These are phyloP conservation scores for Copidosoma aretas DNA, from an alignment of 2,888 invertebrate species.

Conservation along the genomic window DNA sequence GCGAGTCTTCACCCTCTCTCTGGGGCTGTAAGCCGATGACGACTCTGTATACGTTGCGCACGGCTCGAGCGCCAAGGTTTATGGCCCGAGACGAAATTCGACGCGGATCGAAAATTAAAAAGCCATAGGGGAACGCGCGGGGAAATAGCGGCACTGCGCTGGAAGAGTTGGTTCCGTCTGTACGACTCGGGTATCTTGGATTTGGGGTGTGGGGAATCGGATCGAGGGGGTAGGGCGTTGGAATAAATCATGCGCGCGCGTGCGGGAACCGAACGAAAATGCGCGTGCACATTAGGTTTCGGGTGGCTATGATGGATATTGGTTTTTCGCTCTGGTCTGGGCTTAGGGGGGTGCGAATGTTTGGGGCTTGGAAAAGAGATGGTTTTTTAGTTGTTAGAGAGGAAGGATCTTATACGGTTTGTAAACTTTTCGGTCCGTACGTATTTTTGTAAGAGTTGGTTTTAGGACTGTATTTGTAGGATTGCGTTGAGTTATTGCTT, in stretches of 20 bases:
- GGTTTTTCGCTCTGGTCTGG: background rate
- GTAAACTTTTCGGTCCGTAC: too few relatives aligned
- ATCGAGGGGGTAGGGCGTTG: background rate
- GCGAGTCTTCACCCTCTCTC: background rate
- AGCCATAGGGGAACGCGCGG: slow-evolving; percentile 1
- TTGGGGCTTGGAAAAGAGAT: too few relatives aligned
- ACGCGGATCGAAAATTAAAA: slow-evolving; percentile 32
- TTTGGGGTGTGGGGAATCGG: background rate
- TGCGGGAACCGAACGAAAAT: background rate
- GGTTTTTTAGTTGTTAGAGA: too few relatives aligned
- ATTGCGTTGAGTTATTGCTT: too few relatives aligned
- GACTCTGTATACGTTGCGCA: slow-evolving; percentile 29
- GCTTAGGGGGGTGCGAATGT: too few relatives aligned
- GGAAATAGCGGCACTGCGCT: slow-evolving; percentile 16
- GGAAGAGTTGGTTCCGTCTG: background rate
- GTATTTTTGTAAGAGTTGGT: too few relatives aligned
- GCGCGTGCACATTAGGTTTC: slow-evolving; percentile 7
- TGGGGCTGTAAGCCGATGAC: slow-evolving; percentile 5
- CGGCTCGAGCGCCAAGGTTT: slow-evolving; percentile 13
- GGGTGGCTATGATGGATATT: slow-evolving; percentile 1
- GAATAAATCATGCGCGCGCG: background rate
- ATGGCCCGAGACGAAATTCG: slow-evolving; percentile 27
- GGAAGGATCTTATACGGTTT: too few relatives aligned
- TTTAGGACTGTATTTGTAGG: too few relatives aligned
- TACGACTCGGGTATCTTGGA: background rate